A percentile compares a stretch with the other conserved stretches of the same genome.
phyloP scores from a whole-genome alignment of 2,113 vertebrate species.

The Neoarius graeffei region DNA sequence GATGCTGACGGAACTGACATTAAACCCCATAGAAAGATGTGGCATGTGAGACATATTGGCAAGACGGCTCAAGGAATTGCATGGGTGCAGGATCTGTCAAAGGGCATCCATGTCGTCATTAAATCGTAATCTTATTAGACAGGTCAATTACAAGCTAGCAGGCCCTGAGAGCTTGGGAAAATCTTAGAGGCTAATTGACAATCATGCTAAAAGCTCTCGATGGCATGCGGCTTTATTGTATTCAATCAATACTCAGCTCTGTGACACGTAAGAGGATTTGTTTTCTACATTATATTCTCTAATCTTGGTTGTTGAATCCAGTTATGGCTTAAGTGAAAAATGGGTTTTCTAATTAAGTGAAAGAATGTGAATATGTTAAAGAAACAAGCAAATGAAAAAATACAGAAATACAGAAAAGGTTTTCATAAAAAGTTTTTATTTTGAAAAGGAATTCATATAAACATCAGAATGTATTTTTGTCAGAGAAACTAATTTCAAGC shows the following conservation, averaged over 20 bases:
- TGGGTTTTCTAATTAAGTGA: neutral
- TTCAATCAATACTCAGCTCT: constrained; percentile 41
- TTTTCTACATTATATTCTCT: constrained; percentile 4
- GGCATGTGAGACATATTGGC: constrained; percentile 35
- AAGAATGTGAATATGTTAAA: neutral
- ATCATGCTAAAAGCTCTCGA: constrained; percentile 21
- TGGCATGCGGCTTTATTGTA: constrained; percentile 25
- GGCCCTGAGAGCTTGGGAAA: neutral
- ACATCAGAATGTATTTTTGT: neutral
- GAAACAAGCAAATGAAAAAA: neutral
- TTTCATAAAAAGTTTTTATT: neutral
- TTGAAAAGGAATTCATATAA: neutral
- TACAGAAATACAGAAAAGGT: neutral
- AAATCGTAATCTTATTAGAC: constrained; percentile 42
- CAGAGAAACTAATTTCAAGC: neutral
- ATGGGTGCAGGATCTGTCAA: constrained; percentile 13
- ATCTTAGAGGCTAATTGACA: constrained; percentile 27
- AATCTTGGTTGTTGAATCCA: constrained; percentile 14
- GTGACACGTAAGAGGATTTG: constrained; percentile 27
- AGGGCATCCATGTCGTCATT: constrained; percentile 42
- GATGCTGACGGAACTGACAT: constrained; percentile 39
- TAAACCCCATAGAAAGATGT: constrained; percentile 51
- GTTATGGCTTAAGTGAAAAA: neutral
- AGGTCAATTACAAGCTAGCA: constrained; percentile 41
- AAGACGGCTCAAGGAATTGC: constrained; percentile 4